Evolutionary conservation across 1,140 invertebrate species (phyloP).

Genomic region (Drosophila suzukii): DNA sequence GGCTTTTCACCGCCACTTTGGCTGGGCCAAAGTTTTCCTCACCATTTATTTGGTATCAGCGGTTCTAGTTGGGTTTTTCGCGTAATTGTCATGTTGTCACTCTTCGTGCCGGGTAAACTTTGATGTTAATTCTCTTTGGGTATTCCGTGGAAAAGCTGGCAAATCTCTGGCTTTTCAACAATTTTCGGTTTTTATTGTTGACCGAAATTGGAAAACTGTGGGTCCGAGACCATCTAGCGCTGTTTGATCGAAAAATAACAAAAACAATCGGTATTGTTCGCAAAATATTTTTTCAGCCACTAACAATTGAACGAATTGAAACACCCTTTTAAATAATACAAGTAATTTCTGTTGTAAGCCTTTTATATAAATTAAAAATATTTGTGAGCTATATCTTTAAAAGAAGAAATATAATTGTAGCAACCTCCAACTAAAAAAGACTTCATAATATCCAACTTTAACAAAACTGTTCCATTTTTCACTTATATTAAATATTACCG

Average conservation of each 20-base stretch:
- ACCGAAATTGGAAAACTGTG: not conserved
- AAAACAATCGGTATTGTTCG: not conserved
- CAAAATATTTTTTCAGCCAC: not conserved
- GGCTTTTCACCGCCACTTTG: not conserved
- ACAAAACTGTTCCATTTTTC: not conserved
- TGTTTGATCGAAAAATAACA: not conserved
- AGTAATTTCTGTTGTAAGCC: too few species aligned
- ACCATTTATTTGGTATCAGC: constrained; percentile 39
- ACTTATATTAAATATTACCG: not conserved
- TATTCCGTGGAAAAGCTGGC: not conserved
- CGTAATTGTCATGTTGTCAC: constrained; percentile 45
- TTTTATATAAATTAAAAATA: too few species aligned
- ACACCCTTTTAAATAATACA: not conserved
- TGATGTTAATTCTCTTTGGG: constrained; percentile 23
- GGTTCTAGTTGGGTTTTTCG: constrained; percentile 15
- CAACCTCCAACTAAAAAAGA: too few species aligned
- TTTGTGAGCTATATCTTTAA: too few species aligned
- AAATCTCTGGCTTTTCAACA: constrained; percentile 6
- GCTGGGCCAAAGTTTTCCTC: constrained; percentile 25
- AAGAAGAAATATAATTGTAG: too few species aligned
- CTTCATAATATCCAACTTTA: not conserved
- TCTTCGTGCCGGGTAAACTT: constrained; percentile 7
- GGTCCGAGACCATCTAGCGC: not conserved
- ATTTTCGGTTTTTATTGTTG: constrained; percentile 2
- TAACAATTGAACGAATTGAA: not conserved